A percentile compares a stretch with the other conserved stretches of the same genome.
These are phyloP conservation scores for Pseudopleuronectes americanus DNA, from an alignment of 2,797 vertebrate species.

Conservation along the genomic window DNA sequence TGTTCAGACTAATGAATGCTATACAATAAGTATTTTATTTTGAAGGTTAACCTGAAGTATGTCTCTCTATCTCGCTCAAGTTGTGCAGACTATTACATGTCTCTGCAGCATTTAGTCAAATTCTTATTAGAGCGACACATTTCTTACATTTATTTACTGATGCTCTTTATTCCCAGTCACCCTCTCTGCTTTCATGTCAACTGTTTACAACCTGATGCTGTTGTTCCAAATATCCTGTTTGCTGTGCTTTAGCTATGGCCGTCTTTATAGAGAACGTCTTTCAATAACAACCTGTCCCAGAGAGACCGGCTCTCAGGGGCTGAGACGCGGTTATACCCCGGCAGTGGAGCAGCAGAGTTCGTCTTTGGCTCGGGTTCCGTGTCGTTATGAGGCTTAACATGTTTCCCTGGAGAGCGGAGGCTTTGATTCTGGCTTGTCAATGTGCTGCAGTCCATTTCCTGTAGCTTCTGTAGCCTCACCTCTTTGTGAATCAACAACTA, in stretches of 20 bases:
- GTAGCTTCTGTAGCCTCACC: slow-evolving; percentile 7
- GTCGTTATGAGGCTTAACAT: slow-evolving; percentile 34
- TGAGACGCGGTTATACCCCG: slow-evolving; percentile 4
- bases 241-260: slow-evolving; percentile 19
- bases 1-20: too few relatives aligned
- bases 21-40: too few relatives aligned
- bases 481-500: slow-evolving; percentile 31
- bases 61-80: neutral
- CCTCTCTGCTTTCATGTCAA: slow-evolving; percentile 10
- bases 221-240: slow-evolving; percentile 41
- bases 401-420: slow-evolving; percentile 27
- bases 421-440: slow-evolving; percentile 17
- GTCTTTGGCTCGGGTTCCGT: slow-evolving; percentile 21
- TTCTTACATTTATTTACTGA: neutral
- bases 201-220: slow-evolving; percentile 26
- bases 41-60: too few relatives aligned
- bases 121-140: neutral
- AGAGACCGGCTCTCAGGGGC: slow-evolving; percentile 44
- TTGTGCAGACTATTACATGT: neutral
- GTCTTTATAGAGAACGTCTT: slow-evolving; percentile 35
- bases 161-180: slow-evolving; percentile 1
- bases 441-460: slow-evolving; percentile 15
- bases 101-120: slow-evolving; percentile 1
- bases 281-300: slow-evolving; percentile 39
- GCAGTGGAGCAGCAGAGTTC: slow-evolving; percentile 31